phyloP scores from a whole-genome alignment of 2,888 invertebrate genomes.

The Phyllotreta cruciferae region DNA sequence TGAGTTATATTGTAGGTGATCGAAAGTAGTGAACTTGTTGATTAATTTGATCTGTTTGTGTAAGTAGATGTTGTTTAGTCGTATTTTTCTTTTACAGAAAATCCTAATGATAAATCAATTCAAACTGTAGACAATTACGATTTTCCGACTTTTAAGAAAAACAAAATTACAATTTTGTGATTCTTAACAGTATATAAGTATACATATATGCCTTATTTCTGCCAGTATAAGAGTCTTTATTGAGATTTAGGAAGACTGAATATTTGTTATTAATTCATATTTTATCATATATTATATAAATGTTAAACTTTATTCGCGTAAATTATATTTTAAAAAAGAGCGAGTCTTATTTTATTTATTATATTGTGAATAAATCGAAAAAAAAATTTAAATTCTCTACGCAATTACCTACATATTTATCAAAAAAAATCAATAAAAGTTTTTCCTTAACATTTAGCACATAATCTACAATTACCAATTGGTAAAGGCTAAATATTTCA shows the following conservation, averaged over 20 bases:
- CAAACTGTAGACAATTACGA: constrained; percentile 23
- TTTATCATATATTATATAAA: constrained; percentile 1
- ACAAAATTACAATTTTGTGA: constrained; percentile 18
- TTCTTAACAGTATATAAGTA: not conserved
- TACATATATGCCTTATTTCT: not conserved
- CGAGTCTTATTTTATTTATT: not conserved
- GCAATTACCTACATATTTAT: too few species aligned
- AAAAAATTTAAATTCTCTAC: too few species aligned
- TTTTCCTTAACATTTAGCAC: too few species aligned
- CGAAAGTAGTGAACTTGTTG: too few species aligned
- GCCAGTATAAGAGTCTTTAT: not conserved
- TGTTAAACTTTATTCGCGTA: too few species aligned
- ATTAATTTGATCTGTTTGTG: not conserved
- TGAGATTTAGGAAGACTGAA: constrained; percentile 11
- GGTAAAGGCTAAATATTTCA: constrained; percentile 51
- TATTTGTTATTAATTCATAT: constrained; percentile 6
- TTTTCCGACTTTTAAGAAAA: constrained; percentile 24
- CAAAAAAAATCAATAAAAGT: too few species aligned
- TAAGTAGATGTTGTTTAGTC: not conserved
- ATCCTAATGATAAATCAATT: constrained; percentile 19
- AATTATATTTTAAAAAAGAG: not conserved
- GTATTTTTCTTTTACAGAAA: constrained; percentile 18
- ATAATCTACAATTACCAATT: too few species aligned
- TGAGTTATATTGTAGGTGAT: too few species aligned
- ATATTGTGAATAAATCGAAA: too few species aligned